A percentile compares a stretch with the other conserved stretches of the same genome.
phyloP scores from a whole-genome alignment of 2,888 invertebrate genomes.

The Epistrophella euchroma region DNA sequence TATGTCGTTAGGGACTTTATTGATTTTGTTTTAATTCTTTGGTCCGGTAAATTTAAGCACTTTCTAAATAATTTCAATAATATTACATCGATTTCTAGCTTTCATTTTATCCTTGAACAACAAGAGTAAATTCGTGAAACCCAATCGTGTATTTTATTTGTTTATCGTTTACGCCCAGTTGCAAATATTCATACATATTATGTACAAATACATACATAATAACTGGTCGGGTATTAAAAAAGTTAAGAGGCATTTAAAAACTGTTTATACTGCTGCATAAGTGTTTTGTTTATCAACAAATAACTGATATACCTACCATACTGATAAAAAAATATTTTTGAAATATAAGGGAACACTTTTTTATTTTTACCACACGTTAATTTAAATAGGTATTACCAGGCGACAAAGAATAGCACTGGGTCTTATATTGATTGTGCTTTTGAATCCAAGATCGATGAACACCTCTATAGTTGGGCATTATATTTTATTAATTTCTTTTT shows the following conservation, averaged over 20 bases:
- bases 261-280: background rate
- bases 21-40: too few species aligned
- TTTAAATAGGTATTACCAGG: conserved; percentile 43
- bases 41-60: too few species aligned
- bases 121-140: too few species aligned
- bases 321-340: background rate
- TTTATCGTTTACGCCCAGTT: too few species aligned
- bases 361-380: background rate
- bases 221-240: too few species aligned
- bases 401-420: conserved; percentile 52
- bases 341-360: background rate
- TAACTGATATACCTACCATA: conserved; percentile 7
- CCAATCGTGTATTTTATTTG: too few species aligned
- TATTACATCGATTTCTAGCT: too few species aligned
- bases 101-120: too few species aligned
- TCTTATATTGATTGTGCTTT: conserved; percentile 47
- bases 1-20: too few species aligned
- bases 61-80: too few species aligned
- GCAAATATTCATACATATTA: too few species aligned
- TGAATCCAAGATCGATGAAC: conserved; percentile 55
- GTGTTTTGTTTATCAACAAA: conserved; percentile 46
- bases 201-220: too few species aligned
- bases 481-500: background rate
- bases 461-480: conserved; percentile 57
- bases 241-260: background rate